A percentile compares a stretch with the other conserved stretches of the same genome.
Evolutionary conservation across 2,113 vertebrate genomes (phyloP).

Genomic region (Andinoacara biseriatus): DNA sequence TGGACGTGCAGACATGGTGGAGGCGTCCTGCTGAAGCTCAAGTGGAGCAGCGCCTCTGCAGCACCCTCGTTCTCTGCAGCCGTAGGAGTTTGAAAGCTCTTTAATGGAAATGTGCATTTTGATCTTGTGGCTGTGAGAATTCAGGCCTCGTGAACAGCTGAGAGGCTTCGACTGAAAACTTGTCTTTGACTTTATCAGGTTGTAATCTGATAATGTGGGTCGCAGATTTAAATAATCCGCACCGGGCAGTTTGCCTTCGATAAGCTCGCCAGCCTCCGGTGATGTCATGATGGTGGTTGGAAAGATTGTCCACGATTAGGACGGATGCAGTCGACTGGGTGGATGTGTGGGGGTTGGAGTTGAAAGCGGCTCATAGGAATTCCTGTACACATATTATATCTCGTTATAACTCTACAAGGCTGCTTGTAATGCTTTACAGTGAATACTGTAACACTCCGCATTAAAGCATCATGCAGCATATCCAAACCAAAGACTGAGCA

Average conservation of each 20-base stretch:
- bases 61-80: neutral
- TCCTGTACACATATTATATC: neutral
- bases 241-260: conserved; percentile 27
- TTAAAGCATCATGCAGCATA: accelerated
- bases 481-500: neutral
- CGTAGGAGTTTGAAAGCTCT: neutral
- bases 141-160: neutral
- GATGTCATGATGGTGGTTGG: neutral
- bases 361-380: neutral
- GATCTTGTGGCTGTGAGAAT: neutral
- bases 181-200: conserved; percentile 10
- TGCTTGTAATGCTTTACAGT: neutral
- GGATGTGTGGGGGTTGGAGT: neutral
- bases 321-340: neutral
- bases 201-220: conserved; percentile 53
- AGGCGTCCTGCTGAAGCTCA: neutral
- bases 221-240: conserved; percentile 50
- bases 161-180: conserved; percentile 1
- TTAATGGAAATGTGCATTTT: neutral
- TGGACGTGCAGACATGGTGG: neutral
- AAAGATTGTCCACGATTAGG: neutral
- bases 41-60: neutral
- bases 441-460: neutral
- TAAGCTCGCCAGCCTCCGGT: neutral
- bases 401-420: neutral